Evolutionary conservation across 92 coral and sea anemone genomes (phyloP).

Genomic region (Zoanthus sansibaricus): DNA sequence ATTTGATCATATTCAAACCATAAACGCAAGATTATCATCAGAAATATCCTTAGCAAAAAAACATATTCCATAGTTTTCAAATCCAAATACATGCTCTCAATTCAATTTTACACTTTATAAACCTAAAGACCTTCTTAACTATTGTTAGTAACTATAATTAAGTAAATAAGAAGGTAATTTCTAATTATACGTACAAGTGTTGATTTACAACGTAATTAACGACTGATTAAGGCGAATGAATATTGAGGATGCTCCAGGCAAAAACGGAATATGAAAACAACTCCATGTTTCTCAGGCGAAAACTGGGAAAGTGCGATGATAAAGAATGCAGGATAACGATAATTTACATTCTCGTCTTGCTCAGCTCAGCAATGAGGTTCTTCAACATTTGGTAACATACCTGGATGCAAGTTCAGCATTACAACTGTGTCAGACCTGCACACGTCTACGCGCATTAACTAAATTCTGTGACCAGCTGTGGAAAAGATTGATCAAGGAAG

Average conservation of each 20-base stretch:
- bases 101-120: too few species aligned
- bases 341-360: slow-evolving; percentile 27
- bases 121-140: too few species aligned
- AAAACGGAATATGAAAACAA: neutral
- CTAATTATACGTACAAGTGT: too few species aligned
- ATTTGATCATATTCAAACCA: too few species aligned
- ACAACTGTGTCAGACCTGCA: slow-evolving; percentile 77
- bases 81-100: too few species aligned
- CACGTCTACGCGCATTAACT: slow-evolving; percentile 68
- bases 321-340: neutral
- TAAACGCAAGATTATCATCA: too few species aligned
- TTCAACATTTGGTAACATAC: slow-evolving; percentile 65
- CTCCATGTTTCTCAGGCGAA: neutral
- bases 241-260: neutral
- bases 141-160: too few species aligned
- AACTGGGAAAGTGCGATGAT: neutral
- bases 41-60: too few species aligned
- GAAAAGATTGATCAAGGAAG: slow-evolving; percentile 79
- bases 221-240: too few species aligned
- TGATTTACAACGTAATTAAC: too few species aligned
- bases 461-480: slow-evolving; percentile 81
- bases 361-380: slow-evolving; percentile 82
- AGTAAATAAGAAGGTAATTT: too few species aligned
- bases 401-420: slow-evolving; percentile 73
- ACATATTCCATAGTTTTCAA: too few species aligned